A percentile compares a stretch with the other conserved stretches of the same genome.
Conservation (phyloP, 2,888 invertebrate species). For the Harmothoe impar region DNA sequence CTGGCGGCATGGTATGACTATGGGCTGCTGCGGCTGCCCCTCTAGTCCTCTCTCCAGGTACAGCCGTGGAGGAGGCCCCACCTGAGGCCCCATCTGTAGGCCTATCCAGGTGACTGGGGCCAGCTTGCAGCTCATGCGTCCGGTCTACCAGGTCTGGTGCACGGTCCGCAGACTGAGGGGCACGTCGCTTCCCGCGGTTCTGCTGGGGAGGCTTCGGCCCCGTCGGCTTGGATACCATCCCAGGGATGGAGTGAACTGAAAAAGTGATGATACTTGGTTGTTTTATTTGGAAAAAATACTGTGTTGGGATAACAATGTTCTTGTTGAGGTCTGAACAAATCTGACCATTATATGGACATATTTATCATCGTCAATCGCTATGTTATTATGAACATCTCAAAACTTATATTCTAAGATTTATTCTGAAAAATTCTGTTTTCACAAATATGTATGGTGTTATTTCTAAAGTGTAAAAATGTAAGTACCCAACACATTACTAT, state of each 20-base stretch:
- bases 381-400: no score
- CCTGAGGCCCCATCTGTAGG: not conserved
- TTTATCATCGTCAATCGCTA: not conserved
- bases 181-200: not conserved
- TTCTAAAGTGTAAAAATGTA: no score
- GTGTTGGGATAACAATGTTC: not conserved
- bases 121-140: not conserved
- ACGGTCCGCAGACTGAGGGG: not conserved
- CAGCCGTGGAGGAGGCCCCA: not conserved
- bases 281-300: not conserved
- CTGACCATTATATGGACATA: not conserved
- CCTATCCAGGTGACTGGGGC: not conserved
- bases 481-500: no score
- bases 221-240: constrained; percentile 40
- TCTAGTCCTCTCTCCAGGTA: not conserved
- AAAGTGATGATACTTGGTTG: not conserved
- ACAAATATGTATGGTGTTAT: no score
- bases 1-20: not conserved
- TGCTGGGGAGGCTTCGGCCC: not conserved
- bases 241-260: not conserved
- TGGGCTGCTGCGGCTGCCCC: not conserved
- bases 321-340: no score
- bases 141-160: not conserved
- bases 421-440: no score
- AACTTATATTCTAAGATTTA: no score